Evolutionary conservation across 2,797 vertebrate species (phyloP).

Genomic region (Macropus fuliginosus): DNA sequence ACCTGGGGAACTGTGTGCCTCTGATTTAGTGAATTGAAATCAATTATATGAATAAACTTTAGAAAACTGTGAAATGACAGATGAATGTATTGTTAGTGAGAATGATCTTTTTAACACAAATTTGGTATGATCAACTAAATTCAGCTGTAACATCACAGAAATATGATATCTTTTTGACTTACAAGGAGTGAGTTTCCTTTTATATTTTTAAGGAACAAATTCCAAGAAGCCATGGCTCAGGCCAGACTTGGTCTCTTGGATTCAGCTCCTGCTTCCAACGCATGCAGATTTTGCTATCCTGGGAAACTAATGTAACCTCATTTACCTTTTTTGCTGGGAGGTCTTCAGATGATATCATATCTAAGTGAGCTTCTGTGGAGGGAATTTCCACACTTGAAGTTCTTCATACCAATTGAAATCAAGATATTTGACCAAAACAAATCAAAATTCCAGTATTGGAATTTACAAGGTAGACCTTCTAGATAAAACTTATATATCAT

Average conservation of each 20-base stretch:
- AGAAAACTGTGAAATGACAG: not conserved
- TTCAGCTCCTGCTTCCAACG: not conserved
- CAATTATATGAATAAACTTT: not conserved
- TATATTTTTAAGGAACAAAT: constrained; percentile 33
- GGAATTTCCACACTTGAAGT: not conserved
- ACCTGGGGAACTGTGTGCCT: not conserved
- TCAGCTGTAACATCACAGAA: not conserved
- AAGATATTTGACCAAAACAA: not conserved
- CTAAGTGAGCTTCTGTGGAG: not conserved
- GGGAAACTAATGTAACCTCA: not conserved
- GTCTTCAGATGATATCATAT: not conserved
- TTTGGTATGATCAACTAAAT: not conserved
- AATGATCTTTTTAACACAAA: not conserved
- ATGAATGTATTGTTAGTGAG: not conserved
- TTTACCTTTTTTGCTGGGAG: not conserved
- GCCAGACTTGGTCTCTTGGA: not conserved
- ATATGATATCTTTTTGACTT: not conserved
- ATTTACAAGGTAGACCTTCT: not conserved
- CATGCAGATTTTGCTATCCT: not conserved
- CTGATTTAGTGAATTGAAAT: not conserved
- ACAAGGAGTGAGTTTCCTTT: not conserved
- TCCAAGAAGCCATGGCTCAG: not conserved
- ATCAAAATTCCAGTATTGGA: not conserved
- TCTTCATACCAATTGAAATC: not conserved
- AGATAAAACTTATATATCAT: not conserved